phyloP scores from a whole-genome alignment of 2,797 vertebrate genomes.

The Sebastes reedi region DNA sequence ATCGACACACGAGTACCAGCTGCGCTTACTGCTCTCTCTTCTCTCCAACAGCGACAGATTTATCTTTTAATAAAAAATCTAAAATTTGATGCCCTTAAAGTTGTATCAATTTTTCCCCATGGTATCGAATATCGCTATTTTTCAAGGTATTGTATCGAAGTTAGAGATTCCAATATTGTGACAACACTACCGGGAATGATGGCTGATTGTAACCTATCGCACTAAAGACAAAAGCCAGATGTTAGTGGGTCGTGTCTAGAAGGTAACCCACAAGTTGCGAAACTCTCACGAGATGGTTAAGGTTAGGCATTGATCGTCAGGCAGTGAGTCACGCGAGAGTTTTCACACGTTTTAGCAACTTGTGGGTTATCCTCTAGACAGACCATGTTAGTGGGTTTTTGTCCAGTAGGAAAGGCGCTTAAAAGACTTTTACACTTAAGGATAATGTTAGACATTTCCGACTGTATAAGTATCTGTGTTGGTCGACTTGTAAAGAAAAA shows the following conservation, averaged over 20 bases:
- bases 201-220: neutral
- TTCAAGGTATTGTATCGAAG: neutral
- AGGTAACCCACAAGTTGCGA: too few species aligned
- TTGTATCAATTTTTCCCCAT: too few species aligned
- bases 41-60: neutral
- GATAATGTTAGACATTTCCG: neutral
- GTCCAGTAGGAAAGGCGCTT: neutral
- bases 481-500: neutral
- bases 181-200: neutral
- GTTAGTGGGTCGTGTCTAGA: neutral
- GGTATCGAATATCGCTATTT: neutral
- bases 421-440: neutral
- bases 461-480: neutral
- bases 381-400: neutral
- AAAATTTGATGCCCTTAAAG: neutral
- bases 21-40: too few species aligned
- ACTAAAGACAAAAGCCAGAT: neutral
- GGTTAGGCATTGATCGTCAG: too few species aligned
- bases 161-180: too few species aligned
- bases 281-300: too few species aligned
- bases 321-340: too few species aligned
- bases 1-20: too few species aligned
- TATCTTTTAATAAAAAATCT: neutral
- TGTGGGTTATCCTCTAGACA: too few species aligned
- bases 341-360: too few species aligned